Base-by-base conservation (phyloP, 2,888 invertebrate species). In the Horisme vitalbata region DNA sequence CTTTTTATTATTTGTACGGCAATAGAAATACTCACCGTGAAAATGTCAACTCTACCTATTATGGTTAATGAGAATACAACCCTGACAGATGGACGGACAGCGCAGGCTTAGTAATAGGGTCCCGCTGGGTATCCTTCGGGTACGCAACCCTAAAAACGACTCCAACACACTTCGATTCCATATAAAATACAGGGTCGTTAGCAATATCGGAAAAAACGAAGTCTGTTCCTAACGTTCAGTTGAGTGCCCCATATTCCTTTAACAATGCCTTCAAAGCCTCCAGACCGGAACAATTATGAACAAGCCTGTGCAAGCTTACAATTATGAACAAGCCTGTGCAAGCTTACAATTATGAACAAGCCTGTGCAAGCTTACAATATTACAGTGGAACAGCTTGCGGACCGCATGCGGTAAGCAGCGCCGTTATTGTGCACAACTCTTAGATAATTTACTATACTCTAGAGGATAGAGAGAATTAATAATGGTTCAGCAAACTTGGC, bases 391-490 rank as follows among this genome's bases (percentile, higher is more conserved):
- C 37, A 39, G 41, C 37, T 41, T 32, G 33, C 33, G 14, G 31
- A 26, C 32, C 44, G 20, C 33, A 30, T 21, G 11, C 14, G 11
- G 33, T 34, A 21, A 21, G 35, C 26, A 36, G 24, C 36, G 1
- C 14, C 11, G 5, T 11, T 43, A 52, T 52, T 55, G 52, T 50
- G 52, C 50, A 38, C 32, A 48, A 49, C 50, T 49, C 44, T 52
- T 52, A 21, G 20, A 46, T 54, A 59, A 38, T 41, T 35, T 49
- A 31, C 43, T 28, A 20, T 18, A 30, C 18, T 6, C 11, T 32
- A 38, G 33, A 33, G 7, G 20, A 11, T 5, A 28, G 6, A 26
- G 10, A 6, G 6, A 1, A 3, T 11, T 3, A 10, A 5, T 1
- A 1, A 24, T 8, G 4, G 8, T 24, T 4, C 10, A 9, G 10